Evolutionary conservation across 2,797 vertebrate species (phyloP), one percentile per base, ranked within the genome.

Genomic region (Mormyrops attenuatus): DNA sequence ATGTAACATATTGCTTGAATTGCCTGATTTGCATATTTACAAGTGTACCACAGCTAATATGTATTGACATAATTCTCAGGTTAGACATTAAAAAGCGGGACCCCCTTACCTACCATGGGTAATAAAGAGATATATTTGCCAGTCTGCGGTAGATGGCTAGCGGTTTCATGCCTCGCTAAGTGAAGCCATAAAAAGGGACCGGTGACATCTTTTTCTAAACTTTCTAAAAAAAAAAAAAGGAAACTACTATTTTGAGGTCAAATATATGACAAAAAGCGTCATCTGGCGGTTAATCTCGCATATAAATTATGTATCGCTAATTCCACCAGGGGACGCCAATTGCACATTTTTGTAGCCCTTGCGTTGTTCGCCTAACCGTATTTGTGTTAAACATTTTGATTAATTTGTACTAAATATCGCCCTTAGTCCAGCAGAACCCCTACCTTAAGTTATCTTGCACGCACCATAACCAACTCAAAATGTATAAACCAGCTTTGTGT

Each of bases 201-300:
- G 30, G 6, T 89, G n/a, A 85, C 20, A 22, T 82, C 57, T 85
- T 66, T 38, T 47, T 22, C 82, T 44, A 15, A 85, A 85, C 50
- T 85, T 63, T 63, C n/a, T 60, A 15, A 41, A 60, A 44, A 57
- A 89, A 57, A 52, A 11, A 17, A 2, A 5, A 82, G 26, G 26
- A 30, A 30, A 30, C 20, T 22, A 22, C n/a, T 20, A 6, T 38
- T 30, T 22, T 60, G 84, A 30, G 44, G 22, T 52, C 26, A 86
- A 86, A 85, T 8, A 87, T 30, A 49, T 47, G 80, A 89, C 41
- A 44, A 66, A 66, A 30, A 85, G 38, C 80, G 80, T 41, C 89
- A 34, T 86, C 89, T 87, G 30, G 57, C 63, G 82, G 89, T 85
- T 86, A 52, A 63, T 15, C 5, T 52, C 22, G 22, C 55, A 26